Conservation (phyloP, 1,140 invertebrate species). For the Conus ventricosus region DNA sequence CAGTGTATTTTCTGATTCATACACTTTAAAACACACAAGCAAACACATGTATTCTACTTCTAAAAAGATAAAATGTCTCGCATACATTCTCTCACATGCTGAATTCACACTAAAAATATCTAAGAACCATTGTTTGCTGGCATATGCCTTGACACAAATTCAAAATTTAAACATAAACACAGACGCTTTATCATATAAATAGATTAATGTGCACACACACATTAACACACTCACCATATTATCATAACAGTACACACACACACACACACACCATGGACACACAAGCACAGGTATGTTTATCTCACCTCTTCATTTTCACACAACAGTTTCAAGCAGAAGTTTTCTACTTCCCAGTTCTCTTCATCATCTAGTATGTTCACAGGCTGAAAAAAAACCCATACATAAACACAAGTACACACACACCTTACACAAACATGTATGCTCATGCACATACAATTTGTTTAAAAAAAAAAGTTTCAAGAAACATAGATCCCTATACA, state of each 20-base stretch:
- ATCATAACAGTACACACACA: slow-evolving; percentile 7
- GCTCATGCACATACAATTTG: neutral
- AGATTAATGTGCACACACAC: neutral
- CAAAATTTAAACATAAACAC: neutral
- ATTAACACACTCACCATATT: neutral
- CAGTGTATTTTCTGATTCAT: no score
- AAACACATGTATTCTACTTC: no score
- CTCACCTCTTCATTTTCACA: slow-evolving; percentile 66
- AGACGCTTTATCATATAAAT: slow-evolving; percentile 8
- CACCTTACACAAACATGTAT: neutral
- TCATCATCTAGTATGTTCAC: slow-evolving; percentile 41
- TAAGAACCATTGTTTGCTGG: no score
- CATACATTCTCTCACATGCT: no score
- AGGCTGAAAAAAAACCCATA: slow-evolving; percentile 5
- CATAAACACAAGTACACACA: neutral
- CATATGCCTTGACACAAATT: neutral
- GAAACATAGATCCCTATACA: no score
- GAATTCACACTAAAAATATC: no score
- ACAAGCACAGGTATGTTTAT: neutral
- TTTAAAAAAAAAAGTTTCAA: no score
- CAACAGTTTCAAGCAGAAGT: slow-evolving; percentile 60
- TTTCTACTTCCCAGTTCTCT: slow-evolving; percentile 59
- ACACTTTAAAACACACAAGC: no score
- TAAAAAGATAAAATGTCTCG: no score
- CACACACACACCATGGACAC: slow-evolving; percentile 11